Percentiles rank a stretch among this genome's conserved stretches.
phyloP scores from a whole-genome alignment of 2,888 invertebrate species.

The Exephanes ischioxanthus region DNA sequence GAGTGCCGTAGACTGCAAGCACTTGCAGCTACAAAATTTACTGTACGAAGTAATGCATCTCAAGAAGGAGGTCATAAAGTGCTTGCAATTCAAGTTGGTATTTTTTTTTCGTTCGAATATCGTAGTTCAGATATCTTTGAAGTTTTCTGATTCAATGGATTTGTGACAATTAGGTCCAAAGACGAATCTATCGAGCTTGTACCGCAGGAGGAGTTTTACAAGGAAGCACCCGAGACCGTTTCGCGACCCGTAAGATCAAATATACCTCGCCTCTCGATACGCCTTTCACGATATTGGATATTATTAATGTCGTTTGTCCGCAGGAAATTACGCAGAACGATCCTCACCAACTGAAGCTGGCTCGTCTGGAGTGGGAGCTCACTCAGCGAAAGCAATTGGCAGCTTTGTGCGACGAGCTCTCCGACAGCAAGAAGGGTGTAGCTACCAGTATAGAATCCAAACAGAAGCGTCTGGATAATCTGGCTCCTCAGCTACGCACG shows the following conservation, averaged over 20 bases:
- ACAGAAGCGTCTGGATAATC: constrained; percentile 91
- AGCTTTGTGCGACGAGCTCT: constrained; percentile 90
- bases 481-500: constrained; percentile 91
- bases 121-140: constrained; percentile 17
- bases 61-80: constrained; percentile 97
- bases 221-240: constrained; percentile 90
- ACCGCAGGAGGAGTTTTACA: constrained; percentile 93
- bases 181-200: constrained; percentile 97
- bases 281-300: not conserved
- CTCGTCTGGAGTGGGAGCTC: constrained; percentile 96
- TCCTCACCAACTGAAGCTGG: constrained; percentile 93
- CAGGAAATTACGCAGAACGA: constrained; percentile 90
- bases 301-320: constrained; percentile 44
- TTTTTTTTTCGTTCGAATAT: not conserved
- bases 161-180: constrained; percentile 88
- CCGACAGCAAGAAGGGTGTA: constrained; percentile 91
- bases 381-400: constrained; percentile 94
- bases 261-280: not conserved
- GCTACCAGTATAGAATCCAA: constrained; percentile 91
- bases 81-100: constrained; percentile 94
- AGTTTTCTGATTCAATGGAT: constrained; percentile 36
- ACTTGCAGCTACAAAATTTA: constrained; percentile 96
- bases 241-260: constrained; percentile 87
- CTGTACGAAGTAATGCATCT: constrained; percentile 97
- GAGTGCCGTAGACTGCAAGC: constrained; percentile 95